Evolutionary conservation across 2,888 invertebrate species (phyloP).

Genomic region (Machimus atricapillus): DNA sequence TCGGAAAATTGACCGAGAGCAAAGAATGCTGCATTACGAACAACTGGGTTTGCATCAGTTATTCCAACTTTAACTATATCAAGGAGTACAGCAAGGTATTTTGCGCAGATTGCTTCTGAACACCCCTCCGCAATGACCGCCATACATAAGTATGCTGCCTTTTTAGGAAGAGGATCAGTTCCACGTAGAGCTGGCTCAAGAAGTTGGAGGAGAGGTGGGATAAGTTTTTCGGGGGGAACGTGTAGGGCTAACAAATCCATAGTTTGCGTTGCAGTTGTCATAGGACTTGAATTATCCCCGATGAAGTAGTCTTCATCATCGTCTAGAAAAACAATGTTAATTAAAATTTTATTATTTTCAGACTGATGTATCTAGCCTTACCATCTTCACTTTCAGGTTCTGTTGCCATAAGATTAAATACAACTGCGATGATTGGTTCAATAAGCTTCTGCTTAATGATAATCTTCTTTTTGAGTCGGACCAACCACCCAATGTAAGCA

Average conservation of each 20-base stretch:
- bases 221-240: constrained; percentile 77
- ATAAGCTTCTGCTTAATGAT: constrained; percentile 74
- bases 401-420: constrained; percentile 74
- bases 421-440: constrained; percentile 70
- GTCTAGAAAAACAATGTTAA: constrained; percentile 51
- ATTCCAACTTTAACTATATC: constrained; percentile 76
- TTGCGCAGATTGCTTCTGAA: constrained; percentile 74
- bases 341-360: neutral
- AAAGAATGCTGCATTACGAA: constrained; percentile 79
- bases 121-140: constrained; percentile 82
- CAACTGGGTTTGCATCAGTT: constrained; percentile 68
- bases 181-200: constrained; percentile 72
- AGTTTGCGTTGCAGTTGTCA: constrained; percentile 76
- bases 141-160: constrained; percentile 75
- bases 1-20: constrained; percentile 83
- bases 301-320: constrained; percentile 70
- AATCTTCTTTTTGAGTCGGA: constrained; percentile 75
- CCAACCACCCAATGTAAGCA: constrained; percentile 71
- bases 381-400: constrained; percentile 69
- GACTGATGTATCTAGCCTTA: constrained; percentile 56
- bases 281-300: constrained; percentile 69
- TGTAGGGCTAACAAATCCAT: constrained; percentile 76
- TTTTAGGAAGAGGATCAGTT: constrained; percentile 69
- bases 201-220: constrained; percentile 72
- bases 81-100: constrained; percentile 74